phyloP scores from a whole-genome alignment of 2,113 vertebrate species.

The Falco punctatus region DNA sequence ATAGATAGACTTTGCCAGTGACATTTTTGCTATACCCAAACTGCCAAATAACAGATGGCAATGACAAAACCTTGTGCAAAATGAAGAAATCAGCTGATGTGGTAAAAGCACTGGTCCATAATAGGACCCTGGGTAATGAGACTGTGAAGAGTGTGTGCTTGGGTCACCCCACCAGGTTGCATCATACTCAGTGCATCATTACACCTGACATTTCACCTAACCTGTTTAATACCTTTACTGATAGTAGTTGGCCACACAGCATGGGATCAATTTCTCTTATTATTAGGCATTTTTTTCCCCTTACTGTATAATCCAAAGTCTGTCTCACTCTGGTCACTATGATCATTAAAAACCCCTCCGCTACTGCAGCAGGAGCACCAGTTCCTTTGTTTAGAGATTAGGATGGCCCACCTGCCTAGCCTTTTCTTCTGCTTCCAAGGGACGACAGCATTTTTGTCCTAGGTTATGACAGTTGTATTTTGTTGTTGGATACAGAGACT shows the following conservation, averaged over 20 bases:
- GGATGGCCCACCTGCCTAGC: neutral
- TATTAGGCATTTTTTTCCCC: neutral
- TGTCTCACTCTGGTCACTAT: neutral
- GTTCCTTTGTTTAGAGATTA: neutral
- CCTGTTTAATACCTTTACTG: neutral
- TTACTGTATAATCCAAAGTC: neutral
- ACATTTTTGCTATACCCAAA: neutral
- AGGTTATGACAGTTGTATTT: neutral
- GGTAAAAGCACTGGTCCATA: neutral
- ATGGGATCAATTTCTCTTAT: neutral
- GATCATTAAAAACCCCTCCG: neutral
- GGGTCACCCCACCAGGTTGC: neutral
- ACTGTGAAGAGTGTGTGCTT: neutral
- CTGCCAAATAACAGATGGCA: neutral
- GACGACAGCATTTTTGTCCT: neutral
- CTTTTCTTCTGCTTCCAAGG: neutral
- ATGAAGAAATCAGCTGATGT: slow-evolving; percentile 5
- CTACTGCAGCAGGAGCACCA: neutral
- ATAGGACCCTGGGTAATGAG: neutral
- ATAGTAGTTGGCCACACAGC: neutral
- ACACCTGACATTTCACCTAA: slow-evolving; percentile 14
- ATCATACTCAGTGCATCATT: neutral
- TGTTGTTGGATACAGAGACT: neutral
- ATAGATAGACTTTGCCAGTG: neutral
- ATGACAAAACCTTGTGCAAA: slow-evolving; percentile 3